Base-by-base conservation (phyloP, 2,113 vertebrate genomes). In the Lophura nycthemera region DNA sequence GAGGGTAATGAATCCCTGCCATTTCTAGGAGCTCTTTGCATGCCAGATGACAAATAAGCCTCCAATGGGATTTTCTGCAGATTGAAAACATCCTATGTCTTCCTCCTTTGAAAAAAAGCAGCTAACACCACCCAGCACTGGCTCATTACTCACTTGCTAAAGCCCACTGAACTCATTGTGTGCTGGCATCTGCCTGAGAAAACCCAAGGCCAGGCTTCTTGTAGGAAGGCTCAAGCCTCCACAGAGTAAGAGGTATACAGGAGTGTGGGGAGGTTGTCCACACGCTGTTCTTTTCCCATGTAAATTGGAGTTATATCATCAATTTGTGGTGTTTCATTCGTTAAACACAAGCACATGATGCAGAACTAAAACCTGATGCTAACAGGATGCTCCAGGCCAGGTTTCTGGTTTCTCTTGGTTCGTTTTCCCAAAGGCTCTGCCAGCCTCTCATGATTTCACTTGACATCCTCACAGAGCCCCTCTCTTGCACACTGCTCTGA, bases 1-100 rank as follows among this genome's bases (percentile, higher is more conserved):
- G 91, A 86, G 27, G n/a, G 65, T 47, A 91, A 96, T 95, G 85
- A 93, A 91, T 96, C 34, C 61, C 65, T 75, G 69, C 77, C 89
- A 88, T 72, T 83, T 75, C 69, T 2, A 64, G 57, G 57, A 22
- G 61, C 65, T 48, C 42, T 88, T 88, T 30, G 67, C 20, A 5
- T n/a, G 59, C 22, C 13, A 0, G 60, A 54, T 89, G 65, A 95
- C 60, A 83, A 93, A 93, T 22, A 89, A 50, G 25, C 57, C 38
- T 89, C 87, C 92, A 85, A 8, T 13, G n/a, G 65, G 67, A 87
- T 75, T 88, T 91, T 83, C 72, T 80, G 82, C 72, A 88, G 60
- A 40, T 36, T 75, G 42, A 86, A 42, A 80, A 83, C 47, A 83
- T 14, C 10, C 76, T 45, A 59, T 12, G 16, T 56, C 57, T 52